Evolutionary conservation across 2,113 vertebrate genomes (phyloP).

Genomic region (Scophthalmus maximus): DNA sequence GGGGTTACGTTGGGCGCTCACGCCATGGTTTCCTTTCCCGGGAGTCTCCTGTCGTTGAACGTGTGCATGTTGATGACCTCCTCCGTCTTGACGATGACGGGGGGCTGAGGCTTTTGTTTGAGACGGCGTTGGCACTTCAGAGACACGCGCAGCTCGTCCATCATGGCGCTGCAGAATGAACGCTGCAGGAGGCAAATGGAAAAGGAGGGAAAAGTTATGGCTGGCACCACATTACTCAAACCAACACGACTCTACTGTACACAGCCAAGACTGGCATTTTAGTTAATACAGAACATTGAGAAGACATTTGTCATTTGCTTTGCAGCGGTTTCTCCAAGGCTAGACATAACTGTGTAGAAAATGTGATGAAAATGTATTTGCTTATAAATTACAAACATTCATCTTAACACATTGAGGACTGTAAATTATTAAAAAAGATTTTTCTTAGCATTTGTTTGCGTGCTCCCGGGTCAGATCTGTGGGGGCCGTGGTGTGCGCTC

Average conservation of each 20-base stretch:
- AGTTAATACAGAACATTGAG: background rate
- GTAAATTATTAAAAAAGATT: background rate
- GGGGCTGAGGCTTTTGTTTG: slow-evolving; percentile 97
- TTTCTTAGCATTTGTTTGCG: background rate
- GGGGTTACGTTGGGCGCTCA: slow-evolving; percentile 70
- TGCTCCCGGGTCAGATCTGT: no score
- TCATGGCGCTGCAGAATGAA: slow-evolving; percentile 98
- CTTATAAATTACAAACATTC: background rate
- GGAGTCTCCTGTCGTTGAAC: slow-evolving; percentile 98
- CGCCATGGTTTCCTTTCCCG: slow-evolving; percentile 99
- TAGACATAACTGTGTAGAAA: background rate
- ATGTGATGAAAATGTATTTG: background rate
- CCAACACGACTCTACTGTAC: background rate
- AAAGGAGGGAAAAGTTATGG: slow-evolving; percentile 17
- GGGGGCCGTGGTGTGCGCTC: no score
- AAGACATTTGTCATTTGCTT: background rate
- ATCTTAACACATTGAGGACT: background rate
- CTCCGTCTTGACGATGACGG: slow-evolving; percentile 97
- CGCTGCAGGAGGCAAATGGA: slow-evolving; percentile 82
- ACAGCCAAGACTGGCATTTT: background rate
- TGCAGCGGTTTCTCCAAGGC: no score
- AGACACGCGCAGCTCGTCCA: slow-evolving; percentile 96
- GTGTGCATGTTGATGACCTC: slow-evolving; percentile 99
- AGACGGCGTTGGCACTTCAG: slow-evolving; percentile 96
- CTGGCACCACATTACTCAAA: slow-evolving; percentile 2